Conservation (phyloP, 1,140 invertebrate species). For the Brachionus asplanchnoidis region DNA sequence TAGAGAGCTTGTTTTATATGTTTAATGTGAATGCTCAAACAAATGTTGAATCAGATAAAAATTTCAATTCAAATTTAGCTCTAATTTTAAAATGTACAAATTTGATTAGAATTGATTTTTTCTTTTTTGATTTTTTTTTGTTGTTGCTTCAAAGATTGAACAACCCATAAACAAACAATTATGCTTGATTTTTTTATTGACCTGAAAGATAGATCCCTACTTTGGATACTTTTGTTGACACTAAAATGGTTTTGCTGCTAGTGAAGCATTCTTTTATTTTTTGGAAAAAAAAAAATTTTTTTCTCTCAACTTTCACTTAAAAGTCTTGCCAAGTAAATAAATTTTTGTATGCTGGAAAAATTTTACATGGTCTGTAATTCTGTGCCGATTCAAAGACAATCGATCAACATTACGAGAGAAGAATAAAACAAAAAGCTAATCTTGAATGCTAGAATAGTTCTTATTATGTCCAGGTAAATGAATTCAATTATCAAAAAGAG, state of each 20-base stretch:
- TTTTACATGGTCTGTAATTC: neutral
- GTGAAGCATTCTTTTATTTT: neutral
- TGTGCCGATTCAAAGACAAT: neutral
- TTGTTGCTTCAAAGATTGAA: neutral
- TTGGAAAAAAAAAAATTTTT: neutral
- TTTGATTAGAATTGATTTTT: neutral
- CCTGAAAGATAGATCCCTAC: neutral
- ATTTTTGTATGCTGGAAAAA: too few species aligned
- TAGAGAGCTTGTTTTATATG: neutral
- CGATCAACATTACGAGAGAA: too few species aligned
- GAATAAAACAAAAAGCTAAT: neutral
- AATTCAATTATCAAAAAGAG: neutral
- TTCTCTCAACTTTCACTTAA: neutral
- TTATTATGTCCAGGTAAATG: neutral
- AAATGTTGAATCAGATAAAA: conserved; percentile 4
- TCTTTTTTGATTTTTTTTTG: neutral
- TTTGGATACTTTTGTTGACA: neutral
- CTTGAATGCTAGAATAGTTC: neutral
- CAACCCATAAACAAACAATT: neutral
- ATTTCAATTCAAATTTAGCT: neutral
- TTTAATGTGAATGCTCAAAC: neutral
- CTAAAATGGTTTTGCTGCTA: neutral
- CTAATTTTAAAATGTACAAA: neutral
- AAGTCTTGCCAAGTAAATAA: neutral
- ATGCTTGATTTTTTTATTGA: neutral